Percentiles rank a stretch among this genome's conserved stretches.
These are phyloP conservation scores for Nyctereutes procyonoides DNA, from an alignment of 2,113 vertebrate genomes.

Conservation along the genomic window DNA sequence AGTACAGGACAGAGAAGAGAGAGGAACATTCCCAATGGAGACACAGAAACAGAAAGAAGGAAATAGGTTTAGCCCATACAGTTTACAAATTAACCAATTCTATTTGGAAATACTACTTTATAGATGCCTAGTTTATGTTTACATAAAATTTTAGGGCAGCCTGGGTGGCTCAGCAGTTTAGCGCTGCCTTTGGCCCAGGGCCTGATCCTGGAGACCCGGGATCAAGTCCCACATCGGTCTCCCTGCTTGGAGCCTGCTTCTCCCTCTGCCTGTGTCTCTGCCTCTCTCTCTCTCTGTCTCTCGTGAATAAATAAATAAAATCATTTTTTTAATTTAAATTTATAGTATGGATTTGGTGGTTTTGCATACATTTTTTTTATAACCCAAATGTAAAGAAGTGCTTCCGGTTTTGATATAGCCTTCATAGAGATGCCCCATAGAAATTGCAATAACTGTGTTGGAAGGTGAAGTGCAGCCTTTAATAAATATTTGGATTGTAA, in stretches of 20 bases:
- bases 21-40: not conserved
- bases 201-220: no score
- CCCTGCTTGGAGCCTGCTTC: no score
- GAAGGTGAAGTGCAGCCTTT: rapidly evolving
- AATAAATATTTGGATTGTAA: not conserved
- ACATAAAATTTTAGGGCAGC: not conserved
- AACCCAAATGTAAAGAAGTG: not conserved
- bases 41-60: not conserved
- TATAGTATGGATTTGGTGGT: not conserved
- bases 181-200: no score
- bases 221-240: no score
- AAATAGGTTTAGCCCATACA: not conserved
- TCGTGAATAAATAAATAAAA: no score
- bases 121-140: not conserved
- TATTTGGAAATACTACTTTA: not conserved
- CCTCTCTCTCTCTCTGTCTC: no score
- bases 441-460: not conserved
- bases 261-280: no score
- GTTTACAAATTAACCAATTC: not conserved
- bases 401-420: not conserved
- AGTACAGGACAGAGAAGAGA: not conserved
- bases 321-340: no score
- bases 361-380: not conserved
- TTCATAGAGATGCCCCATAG: no score
- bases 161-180: no score